Evolutionary conservation across 1,140 invertebrate species (phyloP).

Genomic region (Drosophila yakuba): DNA sequence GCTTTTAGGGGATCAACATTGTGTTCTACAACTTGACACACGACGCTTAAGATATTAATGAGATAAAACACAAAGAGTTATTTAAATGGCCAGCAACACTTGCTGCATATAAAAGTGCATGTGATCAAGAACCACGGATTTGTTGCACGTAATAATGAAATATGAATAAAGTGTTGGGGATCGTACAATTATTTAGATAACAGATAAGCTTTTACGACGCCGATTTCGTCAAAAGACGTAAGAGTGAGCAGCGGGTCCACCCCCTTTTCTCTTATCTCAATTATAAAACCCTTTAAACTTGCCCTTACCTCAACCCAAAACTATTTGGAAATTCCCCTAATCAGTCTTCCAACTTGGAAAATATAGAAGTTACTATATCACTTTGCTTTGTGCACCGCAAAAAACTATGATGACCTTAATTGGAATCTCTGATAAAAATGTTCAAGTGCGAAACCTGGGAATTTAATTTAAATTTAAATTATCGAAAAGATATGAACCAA

Average conservation of each 20-base stretch:
- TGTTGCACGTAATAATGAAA: not conserved
- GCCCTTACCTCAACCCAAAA: slow-evolving; percentile 1
- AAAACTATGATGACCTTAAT: not conserved
- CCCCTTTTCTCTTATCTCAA: not conserved
- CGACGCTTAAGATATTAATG: slow-evolving; percentile 1
- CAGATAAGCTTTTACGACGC: not conserved
- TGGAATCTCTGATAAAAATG: too few species aligned
- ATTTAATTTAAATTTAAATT: too few species aligned
- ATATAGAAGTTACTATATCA: not conserved
- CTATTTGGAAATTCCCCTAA: not conserved
- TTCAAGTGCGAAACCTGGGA: too few species aligned
- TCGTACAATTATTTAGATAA: not conserved
- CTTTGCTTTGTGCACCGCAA: not conserved
- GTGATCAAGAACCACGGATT: not conserved
- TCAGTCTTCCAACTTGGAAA: not conserved
- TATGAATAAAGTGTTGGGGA: not conserved
- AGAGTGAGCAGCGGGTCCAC: not conserved
- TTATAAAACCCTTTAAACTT: not conserved
- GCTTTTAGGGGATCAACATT: slow-evolving; percentile 1
- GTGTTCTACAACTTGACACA: not conserved
- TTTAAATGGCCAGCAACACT: not conserved
- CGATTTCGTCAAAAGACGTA: not conserved
- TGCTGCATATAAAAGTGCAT: slow-evolving; percentile 4
- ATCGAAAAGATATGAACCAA: too few species aligned
- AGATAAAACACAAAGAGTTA: slow-evolving; percentile 4